Percentiles rank a stretch among this genome's conserved stretches.
These are phyloP conservation scores for Haliaeetus leucogaster DNA, from an alignment of 2,113 vertebrate genomes.

Conservation along the genomic window DNA sequence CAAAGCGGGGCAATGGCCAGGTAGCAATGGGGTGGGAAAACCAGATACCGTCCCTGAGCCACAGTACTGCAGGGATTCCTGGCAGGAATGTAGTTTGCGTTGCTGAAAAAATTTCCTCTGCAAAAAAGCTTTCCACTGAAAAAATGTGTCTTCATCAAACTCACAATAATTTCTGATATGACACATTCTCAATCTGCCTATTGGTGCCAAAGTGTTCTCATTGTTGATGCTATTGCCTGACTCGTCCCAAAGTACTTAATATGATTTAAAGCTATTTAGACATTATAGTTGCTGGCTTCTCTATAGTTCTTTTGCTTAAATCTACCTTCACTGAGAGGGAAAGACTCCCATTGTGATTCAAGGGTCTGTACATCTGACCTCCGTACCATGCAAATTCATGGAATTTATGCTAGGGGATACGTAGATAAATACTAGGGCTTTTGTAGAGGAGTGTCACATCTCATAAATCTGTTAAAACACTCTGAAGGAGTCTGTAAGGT, in stretches of 20 bases:
- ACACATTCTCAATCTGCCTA: background rate
- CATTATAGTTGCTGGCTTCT: background rate
- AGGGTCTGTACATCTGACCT: background rate
- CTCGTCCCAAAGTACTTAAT: background rate
- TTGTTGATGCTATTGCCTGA: background rate
- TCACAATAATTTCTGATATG: background rate
- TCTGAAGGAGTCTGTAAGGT: background rate
- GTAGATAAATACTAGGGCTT: background rate
- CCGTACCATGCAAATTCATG: background rate
- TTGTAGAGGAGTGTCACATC: background rate
- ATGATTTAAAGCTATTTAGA: background rate
- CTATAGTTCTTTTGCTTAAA: background rate
- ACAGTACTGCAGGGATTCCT: background rate
- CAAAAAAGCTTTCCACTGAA: background rate
- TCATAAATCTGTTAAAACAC: background rate
- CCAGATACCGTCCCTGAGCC: background rate
- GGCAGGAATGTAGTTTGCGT: background rate
- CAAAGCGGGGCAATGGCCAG: background rate
- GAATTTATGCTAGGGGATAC: background rate
- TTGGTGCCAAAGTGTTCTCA: background rate
- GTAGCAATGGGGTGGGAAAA: background rate
- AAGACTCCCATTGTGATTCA: background rate
- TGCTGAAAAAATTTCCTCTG: background rate
- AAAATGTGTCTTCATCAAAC: background rate
- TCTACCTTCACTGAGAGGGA: background rate